Evolutionary conservation across 1,140 invertebrate genomes (phyloP), one percentile per base, ranked within the genome.

Genomic region (Batillaria attramentaria): DNA sequence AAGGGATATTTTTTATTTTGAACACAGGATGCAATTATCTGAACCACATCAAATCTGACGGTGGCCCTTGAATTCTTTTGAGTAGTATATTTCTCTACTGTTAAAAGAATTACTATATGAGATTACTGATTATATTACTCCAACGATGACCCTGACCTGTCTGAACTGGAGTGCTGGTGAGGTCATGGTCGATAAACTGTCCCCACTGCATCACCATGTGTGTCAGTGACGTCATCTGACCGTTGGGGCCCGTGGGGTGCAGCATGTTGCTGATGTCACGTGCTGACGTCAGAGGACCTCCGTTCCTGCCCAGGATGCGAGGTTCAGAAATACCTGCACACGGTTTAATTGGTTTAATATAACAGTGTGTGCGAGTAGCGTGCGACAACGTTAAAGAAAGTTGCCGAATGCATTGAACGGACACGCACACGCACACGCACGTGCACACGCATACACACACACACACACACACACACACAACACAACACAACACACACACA

Each of bases 181-280:
- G 91, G 89, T 99, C 98, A 86, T 99, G 98, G 89, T 99, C 98
- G 8, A 99, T 87, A 92, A 98, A 99, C 89, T 99, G 97, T 3
- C 97, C 98, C 97, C 97, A 99, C 90, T 99, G 97, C 97, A 99
- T 99, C 0, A 98, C 94, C 97, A 99, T 98, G 81, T 80, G 81
- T 1, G 78, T 74, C 0, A 82, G 54, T 35, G 69, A 31, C 10
- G 46, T 66, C 10, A 57, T 70, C 50, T 70, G 3, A 62, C 31
- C 42, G 6, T 41, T 62, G 37, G 75, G 75, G 0, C 41, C 65
- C 10, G 43, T 10, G 0, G 62, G 62, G 60, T 79, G 78, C 31
- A 79, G 16, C 35, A 60, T 13, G 20, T 65, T 42, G 39, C 78
- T 62, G 35, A 79, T 62, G 37, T 8, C 28, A 28, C 70, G 33